A percentile compares a stretch with the other conserved stretches of the same genome.
Evolutionary conservation across 1,140 invertebrate species (phyloP).

Genomic region (Lordiphosa clarofinis): DNA sequence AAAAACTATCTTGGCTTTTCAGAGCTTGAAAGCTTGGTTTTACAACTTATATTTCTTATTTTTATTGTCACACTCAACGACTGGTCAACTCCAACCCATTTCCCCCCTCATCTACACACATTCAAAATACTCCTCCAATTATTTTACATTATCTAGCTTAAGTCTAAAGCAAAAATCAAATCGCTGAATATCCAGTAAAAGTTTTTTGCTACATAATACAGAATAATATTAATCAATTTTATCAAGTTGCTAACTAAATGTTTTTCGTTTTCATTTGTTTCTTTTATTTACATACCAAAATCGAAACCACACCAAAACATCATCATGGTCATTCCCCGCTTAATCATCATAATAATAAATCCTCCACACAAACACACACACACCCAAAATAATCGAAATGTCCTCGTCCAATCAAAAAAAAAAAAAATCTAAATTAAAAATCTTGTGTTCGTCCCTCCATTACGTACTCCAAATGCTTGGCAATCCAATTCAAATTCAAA

Average conservation of each 20-base stretch:
- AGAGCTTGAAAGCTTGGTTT: too few species aligned
- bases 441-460: constrained; percentile 69
- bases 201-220: constrained; percentile 26
- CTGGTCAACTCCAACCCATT: constrained; percentile 11
- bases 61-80: not conserved
- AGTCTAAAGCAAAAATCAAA: constrained; percentile 32
- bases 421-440: constrained; percentile 9
- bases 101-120: not conserved
- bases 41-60: too few species aligned
- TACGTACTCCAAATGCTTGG: constrained; percentile 62
- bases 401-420: constrained; percentile 52
- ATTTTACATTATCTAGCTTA: constrained; percentile 42
- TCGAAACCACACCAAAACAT: constrained; percentile 48
- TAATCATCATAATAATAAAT: constrained; percentile 61
- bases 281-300: constrained; percentile 77
- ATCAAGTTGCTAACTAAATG: constrained; percentile 79
- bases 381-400: constrained; percentile 59
- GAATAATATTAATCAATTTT: constrained; percentile 28
- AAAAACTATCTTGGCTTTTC: too few species aligned
- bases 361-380: constrained; percentile 35
- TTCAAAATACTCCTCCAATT: constrained; percentile 7
- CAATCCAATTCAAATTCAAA: constrained; percentile 52
- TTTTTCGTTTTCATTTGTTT: constrained; percentile 79
- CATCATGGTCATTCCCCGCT: constrained; percentile 79
- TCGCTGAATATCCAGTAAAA: constrained; percentile 31